These are phyloP conservation scores for Spilarctia lutea DNA, from an alignment of 2,888 invertebrate species.

Conservation along the genomic window DNA sequence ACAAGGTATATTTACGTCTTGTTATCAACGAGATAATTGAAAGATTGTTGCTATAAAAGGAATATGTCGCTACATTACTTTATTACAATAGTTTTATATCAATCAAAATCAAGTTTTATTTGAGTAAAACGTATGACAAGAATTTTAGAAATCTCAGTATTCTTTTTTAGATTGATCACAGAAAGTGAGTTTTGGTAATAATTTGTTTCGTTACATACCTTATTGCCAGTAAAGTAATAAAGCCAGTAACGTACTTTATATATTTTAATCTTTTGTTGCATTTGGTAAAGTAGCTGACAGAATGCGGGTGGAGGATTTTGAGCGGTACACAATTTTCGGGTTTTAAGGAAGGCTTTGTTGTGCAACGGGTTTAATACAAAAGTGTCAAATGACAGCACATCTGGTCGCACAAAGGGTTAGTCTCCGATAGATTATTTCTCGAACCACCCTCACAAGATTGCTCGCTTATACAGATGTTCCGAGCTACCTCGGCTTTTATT, in stretches of 20 bases:
- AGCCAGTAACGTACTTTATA: conserved; percentile 18
- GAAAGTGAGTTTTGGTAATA: not conserved
- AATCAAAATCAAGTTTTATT: not conserved
- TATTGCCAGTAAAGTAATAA: not conserved
- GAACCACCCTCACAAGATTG: conserved; percentile 85
- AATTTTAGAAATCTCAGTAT: not conserved
- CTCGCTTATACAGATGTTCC: conserved; percentile 83
- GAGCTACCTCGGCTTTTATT: conserved; percentile 55
- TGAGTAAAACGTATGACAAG: not conserved
- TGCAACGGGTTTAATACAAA: conserved; percentile 86
- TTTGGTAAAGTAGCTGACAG: conserved; percentile 73
- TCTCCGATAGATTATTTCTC: conserved; percentile 85
- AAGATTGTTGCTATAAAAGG: conserved; percentile 2
- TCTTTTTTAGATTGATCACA: not conserved
- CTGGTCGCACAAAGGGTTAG: conserved; percentile 85
- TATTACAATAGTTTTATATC: not conserved
- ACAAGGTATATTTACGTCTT: conserved; percentile 24
- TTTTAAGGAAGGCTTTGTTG: conserved; percentile 85
- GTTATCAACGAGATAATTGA: conserved; percentile 38
- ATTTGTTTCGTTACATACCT: not conserved
- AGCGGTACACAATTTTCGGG: conserved; percentile 84
- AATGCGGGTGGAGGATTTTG: conserved; percentile 83
- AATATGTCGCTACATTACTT: not conserved
- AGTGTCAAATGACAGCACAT: conserved; percentile 87
- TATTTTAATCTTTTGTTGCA: conserved; percentile 51